A percentile compares a stretch with the other conserved stretches of the same genome.
These are phyloP conservation scores for Pollenia griseotomentosa DNA, from an alignment of 2,888 invertebrate genomes.

Conservation along the genomic window DNA sequence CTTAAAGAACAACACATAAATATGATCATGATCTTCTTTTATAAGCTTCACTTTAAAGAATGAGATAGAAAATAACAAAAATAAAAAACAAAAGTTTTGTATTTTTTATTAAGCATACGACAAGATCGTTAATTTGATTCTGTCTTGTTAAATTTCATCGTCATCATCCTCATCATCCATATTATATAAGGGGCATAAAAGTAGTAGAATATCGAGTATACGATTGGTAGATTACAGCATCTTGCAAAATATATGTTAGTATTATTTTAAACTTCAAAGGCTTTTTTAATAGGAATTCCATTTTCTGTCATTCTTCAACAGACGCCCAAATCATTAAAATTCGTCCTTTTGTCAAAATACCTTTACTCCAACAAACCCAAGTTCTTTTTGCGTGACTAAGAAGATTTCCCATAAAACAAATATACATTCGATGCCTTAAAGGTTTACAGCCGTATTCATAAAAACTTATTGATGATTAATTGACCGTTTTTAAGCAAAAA, in stretches of 20 bases:
- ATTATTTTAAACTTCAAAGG: too few relatives aligned
- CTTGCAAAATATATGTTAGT: not conserved
- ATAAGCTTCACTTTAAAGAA: not conserved
- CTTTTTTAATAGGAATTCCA: too few relatives aligned
- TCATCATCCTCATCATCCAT: slow-evolving; percentile 55
- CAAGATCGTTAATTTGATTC: slow-evolving; percentile 83
- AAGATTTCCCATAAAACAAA: too few relatives aligned
- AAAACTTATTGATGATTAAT: too few relatives aligned
- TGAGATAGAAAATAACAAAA: not conserved
- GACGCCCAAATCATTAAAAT: too few relatives aligned
- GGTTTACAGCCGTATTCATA: too few relatives aligned
- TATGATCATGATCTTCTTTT: slow-evolving; percentile 54
- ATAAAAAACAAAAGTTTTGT: not conserved
- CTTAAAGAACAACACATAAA: slow-evolving; percentile 56
- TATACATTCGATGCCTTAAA: too few relatives aligned
- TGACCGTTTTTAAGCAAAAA: too few relatives aligned
- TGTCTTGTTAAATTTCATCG: slow-evolving; percentile 76
- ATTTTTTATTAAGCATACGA: slow-evolving; percentile 50
- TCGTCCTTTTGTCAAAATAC: too few relatives aligned
- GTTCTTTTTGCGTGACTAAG: too few relatives aligned
- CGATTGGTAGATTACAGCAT: not conserved
- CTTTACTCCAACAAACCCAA: too few relatives aligned
- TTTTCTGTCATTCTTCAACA: too few relatives aligned
- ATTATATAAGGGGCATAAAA: slow-evolving; percentile 27
- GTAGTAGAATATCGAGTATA: not conserved